These are phyloP conservation scores for Aselliscus stoliczkanus DNA, from an alignment of 2,797 vertebrate genomes.

Conservation along the genomic window DNA sequence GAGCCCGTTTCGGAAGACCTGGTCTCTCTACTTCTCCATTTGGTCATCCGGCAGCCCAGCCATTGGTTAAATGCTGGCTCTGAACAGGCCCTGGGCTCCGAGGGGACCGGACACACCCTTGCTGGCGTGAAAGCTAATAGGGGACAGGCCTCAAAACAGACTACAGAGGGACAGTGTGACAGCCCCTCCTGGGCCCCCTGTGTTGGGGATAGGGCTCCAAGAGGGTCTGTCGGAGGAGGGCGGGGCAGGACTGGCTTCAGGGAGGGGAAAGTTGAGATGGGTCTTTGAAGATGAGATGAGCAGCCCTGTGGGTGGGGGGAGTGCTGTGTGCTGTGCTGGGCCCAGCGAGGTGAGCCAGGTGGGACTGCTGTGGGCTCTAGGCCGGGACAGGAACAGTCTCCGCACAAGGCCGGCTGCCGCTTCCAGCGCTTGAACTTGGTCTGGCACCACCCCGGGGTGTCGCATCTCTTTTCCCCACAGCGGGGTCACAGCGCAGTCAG, in stretches of 20 bases:
- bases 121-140: neutral
- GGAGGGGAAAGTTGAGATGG: neutral
- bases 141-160: neutral
- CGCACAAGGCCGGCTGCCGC: neutral
- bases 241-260: neutral
- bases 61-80: neutral
- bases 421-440: neutral
- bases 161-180: neutral
- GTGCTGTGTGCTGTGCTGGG: too few species aligned
- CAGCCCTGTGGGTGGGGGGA: neutral
- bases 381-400: neutral
- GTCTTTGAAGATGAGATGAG: neutral
- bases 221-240: neutral
- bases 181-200: neutral
- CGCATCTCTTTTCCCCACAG: neutral
- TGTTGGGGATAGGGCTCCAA: neutral
- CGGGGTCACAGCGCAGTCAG: neutral
- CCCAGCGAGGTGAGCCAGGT: neutral
- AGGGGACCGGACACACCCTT: neutral
- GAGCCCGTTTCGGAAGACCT: neutral
- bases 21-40: neutral
- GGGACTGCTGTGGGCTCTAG: neutral
- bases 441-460: neutral
- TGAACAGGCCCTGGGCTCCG: neutral
- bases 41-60: neutral